Evolutionary conservation across 2,797 vertebrate species (phyloP).

Genomic region (Cetoscarus ocellatus): DNA sequence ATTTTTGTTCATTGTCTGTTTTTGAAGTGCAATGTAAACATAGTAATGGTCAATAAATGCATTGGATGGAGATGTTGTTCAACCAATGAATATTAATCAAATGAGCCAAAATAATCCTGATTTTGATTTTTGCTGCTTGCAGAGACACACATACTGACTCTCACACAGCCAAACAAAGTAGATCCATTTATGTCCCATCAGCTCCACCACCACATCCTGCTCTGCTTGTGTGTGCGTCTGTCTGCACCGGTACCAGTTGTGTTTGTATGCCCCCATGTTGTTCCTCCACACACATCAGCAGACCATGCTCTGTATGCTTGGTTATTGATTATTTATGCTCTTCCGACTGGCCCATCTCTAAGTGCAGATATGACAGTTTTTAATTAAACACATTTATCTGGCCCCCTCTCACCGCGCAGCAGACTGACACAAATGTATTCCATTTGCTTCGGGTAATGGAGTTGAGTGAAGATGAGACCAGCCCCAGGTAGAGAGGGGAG

Average conservation of each 20-base stretch:
- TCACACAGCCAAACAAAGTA: slow-evolving; percentile 15
- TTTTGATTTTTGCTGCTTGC: neutral
- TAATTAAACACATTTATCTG: slow-evolving; percentile 90
- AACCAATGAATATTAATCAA: no score
- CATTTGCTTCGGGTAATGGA: slow-evolving; percentile 82
- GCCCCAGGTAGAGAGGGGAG: slow-evolving; percentile 60
- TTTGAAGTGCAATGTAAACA: no score
- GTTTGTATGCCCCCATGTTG: slow-evolving; percentile 14
- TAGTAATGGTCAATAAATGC: no score
- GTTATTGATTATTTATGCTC: slow-evolving; percentile 82
- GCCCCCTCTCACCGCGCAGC: slow-evolving; percentile 62
- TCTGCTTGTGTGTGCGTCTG: slow-evolving; percentile 21
- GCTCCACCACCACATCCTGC: slow-evolving; percentile 9
- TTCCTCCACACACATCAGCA: slow-evolving; percentile 10
- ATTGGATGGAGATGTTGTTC: no score
- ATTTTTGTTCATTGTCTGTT: no score
- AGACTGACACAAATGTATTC: slow-evolving; percentile 84
- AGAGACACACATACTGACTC: slow-evolving; percentile 1
- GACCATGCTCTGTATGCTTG: slow-evolving; percentile 36
- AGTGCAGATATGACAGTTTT: slow-evolving; percentile 87
- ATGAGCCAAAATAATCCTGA: no score
- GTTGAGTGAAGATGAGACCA: slow-evolving; percentile 68
- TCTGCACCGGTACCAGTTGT: slow-evolving; percentile 8
- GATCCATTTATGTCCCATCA: slow-evolving; percentile 30
- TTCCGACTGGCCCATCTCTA: slow-evolving; percentile 77